These are phyloP conservation scores for Atherinosoma microstoma DNA, from an alignment of 2,797 vertebrate species.

Conservation along the genomic window DNA sequence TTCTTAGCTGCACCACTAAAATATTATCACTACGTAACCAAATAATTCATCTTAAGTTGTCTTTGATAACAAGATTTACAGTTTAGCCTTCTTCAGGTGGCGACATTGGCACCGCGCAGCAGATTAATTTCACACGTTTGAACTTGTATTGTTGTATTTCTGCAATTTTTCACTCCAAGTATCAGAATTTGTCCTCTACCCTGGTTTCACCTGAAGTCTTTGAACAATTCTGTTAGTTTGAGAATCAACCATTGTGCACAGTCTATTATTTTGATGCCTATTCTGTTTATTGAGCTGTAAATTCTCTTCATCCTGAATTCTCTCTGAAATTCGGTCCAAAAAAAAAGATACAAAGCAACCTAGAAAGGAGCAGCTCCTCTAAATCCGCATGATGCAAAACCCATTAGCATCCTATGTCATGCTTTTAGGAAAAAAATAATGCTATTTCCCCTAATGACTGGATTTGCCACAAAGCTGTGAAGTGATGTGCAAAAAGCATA, in stretches of 20 bases:
- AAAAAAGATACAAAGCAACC: neutral
- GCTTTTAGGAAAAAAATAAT: slow-evolving; percentile 24
- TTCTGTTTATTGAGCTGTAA: neutral
- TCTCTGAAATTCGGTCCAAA: slow-evolving; percentile 3
- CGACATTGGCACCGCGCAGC: neutral
- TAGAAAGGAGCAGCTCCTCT: slow-evolving; percentile 19
- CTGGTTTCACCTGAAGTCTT: neutral
- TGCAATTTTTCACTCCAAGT: neutral
- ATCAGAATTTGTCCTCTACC: neutral
- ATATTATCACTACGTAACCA: neutral
- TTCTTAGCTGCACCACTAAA: neutral
- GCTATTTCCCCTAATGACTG: slow-evolving; percentile 14
- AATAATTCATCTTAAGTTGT: neutral
- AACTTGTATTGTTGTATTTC: neutral
- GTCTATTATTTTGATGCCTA: neutral
- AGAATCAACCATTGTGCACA: neutral
- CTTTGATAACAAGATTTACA: slow-evolving; percentile 1
- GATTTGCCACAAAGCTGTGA: slow-evolving; percentile 25
- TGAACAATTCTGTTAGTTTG: neutral
- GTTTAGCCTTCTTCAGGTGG: slow-evolving; percentile 1
- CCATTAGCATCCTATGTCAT: neutral
- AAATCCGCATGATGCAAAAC: slow-evolving; percentile 10
- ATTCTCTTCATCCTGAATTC: neutral
- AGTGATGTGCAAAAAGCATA: slow-evolving; percentile 2
- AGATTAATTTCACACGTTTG: neutral